phyloP scores from a whole-genome alignment of 1,140 invertebrate genomes.

The Probaryconus sp. region DNA sequence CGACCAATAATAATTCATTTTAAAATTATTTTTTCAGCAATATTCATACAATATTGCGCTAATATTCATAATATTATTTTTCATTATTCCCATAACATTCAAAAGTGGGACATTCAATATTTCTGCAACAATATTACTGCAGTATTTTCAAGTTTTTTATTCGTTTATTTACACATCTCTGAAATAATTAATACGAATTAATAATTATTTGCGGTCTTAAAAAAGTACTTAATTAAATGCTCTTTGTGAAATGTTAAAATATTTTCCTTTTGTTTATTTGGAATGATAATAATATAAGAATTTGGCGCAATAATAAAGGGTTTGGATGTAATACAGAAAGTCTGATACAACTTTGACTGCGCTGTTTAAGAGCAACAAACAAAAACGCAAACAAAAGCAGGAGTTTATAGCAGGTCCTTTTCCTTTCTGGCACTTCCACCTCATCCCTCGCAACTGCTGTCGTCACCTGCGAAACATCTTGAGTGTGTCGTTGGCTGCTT shows the following conservation, averaged over 20 bases:
- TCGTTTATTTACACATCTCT: neutral
- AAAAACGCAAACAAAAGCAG: slow-evolving; percentile 9
- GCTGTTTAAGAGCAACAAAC: slow-evolving; percentile 18
- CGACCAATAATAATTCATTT: too few species aligned
- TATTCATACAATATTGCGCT: too few species aligned
- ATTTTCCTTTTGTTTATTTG: slow-evolving; percentile 1
- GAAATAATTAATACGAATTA: too few species aligned
- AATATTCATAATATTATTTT: too few species aligned
- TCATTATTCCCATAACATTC: too few species aligned
- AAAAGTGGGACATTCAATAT: too few species aligned
- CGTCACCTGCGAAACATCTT: slow-evolving; percentile 21
- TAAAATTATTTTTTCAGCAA: too few species aligned
- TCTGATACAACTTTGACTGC: slow-evolving; percentile 9
- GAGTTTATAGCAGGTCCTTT: neutral
- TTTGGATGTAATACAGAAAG: neutral
- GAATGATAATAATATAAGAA: slow-evolving; percentile 14
- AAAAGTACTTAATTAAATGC: slow-evolving; percentile 2
- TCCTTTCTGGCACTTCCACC: neutral
- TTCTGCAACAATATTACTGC: too few species aligned
- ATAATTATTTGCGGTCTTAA: too few species aligned
- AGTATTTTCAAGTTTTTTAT: neutral
- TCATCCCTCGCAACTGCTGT: too few species aligned
- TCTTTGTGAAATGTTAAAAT: neutral
- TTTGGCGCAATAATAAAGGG: slow-evolving; percentile 10
- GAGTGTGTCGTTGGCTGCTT: slow-evolving; percentile 28